These are phyloP conservation scores for Rhinichthys klamathensis DNA, from an alignment of 2,113 vertebrate genomes.

Conservation along the genomic window DNA sequence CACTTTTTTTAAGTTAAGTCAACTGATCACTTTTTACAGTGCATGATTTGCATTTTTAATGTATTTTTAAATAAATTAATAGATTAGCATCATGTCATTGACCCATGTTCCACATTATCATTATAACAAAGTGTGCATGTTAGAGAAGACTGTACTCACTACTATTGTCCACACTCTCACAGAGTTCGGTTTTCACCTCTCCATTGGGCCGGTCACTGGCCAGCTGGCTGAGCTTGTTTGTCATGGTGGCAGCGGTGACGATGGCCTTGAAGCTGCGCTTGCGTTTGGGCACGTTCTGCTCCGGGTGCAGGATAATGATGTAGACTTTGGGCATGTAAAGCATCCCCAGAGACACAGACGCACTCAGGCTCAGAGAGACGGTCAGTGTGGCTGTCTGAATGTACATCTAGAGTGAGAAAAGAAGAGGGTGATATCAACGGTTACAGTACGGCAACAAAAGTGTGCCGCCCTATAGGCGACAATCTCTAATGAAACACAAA, in stretches of 20 bases:
- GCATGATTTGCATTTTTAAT: neutral
- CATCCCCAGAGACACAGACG: slow-evolving; percentile 97
- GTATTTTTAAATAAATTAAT: neutral
- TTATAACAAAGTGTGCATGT: neutral
- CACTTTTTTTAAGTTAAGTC: too few relatives aligned
- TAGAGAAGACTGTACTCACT: slow-evolving; percentile 80
- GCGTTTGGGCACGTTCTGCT: slow-evolving; percentile 95
- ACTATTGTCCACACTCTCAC: slow-evolving; percentile 92
- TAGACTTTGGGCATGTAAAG: slow-evolving; percentile 99
- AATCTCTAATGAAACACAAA: neutral
- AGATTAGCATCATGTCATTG: neutral
- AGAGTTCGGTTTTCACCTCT: slow-evolving; percentile 94
- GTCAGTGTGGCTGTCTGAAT: slow-evolving; percentile 98
- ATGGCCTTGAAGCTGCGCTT: slow-evolving; percentile 98
- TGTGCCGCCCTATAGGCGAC: neutral
- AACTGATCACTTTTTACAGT: too few relatives aligned
- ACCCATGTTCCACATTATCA: neutral
- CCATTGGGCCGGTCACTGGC: slow-evolving; percentile 93
- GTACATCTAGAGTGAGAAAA: slow-evolving; percentile 84
- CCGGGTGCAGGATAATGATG: slow-evolving; percentile 96
- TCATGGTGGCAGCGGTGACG: slow-evolving; percentile 95
- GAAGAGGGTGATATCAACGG: neutral
- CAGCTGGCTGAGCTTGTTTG: slow-evolving; percentile 94
- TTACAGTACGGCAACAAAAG: neutral
- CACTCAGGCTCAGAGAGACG: slow-evolving; percentile 96